Evolutionary conservation across 2,888 invertebrate genomes (phyloP), one percentile per base, ranked within the genome.

Genomic region (Matsumyia berberina): DNA sequence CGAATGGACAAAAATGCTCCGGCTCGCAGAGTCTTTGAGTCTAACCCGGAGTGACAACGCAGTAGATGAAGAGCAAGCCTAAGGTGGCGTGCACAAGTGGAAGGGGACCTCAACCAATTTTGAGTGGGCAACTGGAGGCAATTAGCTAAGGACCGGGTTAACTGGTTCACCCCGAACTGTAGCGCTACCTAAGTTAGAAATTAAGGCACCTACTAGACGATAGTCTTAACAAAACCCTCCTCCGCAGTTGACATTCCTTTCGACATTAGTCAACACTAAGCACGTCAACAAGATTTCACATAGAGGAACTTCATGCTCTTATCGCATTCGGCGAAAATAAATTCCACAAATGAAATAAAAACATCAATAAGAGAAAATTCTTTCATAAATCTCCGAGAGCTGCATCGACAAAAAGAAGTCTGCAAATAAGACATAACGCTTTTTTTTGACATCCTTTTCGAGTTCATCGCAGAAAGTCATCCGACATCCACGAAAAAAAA

Each of bases 351-450:
- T 55, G 37, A 72, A 79, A 72, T 35, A 62, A 60, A 69, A 72
- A 72, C 37, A 77, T 51, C 39, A 72, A 64, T 60, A 66, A 37
- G 64, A 39, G 66, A 77, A 72, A 70, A 77, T 35, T 53, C 44
- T 37, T 42, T 73, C 62, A 74, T 79, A 79, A 79, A 79, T 79
- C 83, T 70, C 55, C 44, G 64, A 74, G 49, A 29, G 53, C 46
- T 64, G 49, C 64, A 81, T 55, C 51, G 8, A n/a, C 37, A 67
- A 76, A 66, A 42, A 70, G 11, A 62, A 46, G 15, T 66, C 58
- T 35, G 29, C 64, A 80, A 85, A 76, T 85, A 85, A 85, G 85
- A 85, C 85, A 80, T 80, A 72, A 85, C 80, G 58, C 70, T 70
- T 64, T 64, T 64, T 64, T 80, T 69, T 79, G 85, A 85, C 69